Evolutionary conservation across 2,888 invertebrate genomes (phyloP).

Genomic region (Drosophila recens): DNA sequence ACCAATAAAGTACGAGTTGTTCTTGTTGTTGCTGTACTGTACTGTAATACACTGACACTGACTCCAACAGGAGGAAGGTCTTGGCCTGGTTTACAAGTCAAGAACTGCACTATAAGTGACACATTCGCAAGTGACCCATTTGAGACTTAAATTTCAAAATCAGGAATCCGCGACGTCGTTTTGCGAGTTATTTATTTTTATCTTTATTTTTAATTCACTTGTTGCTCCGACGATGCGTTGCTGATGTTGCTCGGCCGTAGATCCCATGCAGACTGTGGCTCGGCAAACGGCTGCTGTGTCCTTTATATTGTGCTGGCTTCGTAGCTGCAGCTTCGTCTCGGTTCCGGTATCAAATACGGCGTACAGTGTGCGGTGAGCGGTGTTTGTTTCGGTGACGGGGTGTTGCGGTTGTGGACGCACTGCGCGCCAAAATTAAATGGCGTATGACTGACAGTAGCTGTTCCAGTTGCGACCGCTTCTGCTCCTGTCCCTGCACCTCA

Average conservation of each 20-base stretch:
- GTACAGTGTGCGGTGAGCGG: not conserved
- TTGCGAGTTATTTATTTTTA: constrained; percentile 3
- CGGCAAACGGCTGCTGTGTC: constrained; percentile 32
- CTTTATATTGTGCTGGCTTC: constrained; percentile 67
- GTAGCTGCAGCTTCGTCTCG: constrained; percentile 49
- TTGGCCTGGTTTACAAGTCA: constrained; percentile 25
- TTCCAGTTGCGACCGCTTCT: constrained; percentile 6
- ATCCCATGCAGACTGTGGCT: constrained; percentile 58
- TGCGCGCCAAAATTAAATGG: constrained; percentile 67
- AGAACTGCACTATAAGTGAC: constrained; percentile 18
- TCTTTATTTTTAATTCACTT: constrained; percentile 25
- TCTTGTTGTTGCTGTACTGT: constrained; percentile 24
- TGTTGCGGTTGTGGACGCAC: constrained; percentile 27
- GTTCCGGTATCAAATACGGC: constrained; percentile 39
- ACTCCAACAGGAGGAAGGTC: constrained; percentile 1
- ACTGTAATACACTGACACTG: constrained; percentile 39
- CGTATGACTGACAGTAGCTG: constrained; percentile 58
- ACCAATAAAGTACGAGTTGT: constrained; percentile 61
- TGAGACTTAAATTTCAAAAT: constrained; percentile 23
- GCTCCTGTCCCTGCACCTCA: not conserved
- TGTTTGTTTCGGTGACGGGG: not conserved
- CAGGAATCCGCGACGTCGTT: not conserved
- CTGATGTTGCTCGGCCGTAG: constrained; percentile 38
- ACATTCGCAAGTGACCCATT: constrained; percentile 6
- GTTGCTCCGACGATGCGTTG: constrained; percentile 30